These are phyloP conservation scores for Ypsolopha sequella DNA, from an alignment of 2,888 invertebrate species.

Conservation along the genomic window DNA sequence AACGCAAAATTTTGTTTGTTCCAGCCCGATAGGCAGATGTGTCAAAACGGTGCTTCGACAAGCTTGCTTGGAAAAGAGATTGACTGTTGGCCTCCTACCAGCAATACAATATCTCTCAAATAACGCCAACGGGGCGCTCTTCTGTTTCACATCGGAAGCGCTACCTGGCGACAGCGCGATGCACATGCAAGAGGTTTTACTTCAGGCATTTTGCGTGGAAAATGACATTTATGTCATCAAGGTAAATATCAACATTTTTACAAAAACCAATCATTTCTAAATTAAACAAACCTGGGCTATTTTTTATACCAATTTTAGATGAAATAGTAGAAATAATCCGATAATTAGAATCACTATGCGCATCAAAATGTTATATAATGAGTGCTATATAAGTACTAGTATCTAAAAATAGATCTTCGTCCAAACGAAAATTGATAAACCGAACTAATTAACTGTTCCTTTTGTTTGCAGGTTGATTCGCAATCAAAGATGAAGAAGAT, in stretches of 20 bases:
- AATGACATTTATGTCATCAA: constrained; percentile 83
- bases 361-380: too few relatives aligned
- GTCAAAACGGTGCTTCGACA: constrained; percentile 66
- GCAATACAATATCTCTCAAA: constrained; percentile 73
- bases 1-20: neutral
- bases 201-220: constrained; percentile 84
- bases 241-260: constrained; percentile 40
- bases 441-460: constrained; percentile 12
- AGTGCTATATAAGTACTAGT: too few relatives aligned
- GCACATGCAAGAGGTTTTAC: constrained; percentile 82
- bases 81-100: constrained; percentile 75
- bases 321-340: too few relatives aligned
- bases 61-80: constrained; percentile 67
- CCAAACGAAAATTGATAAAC: too few relatives aligned
- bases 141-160: constrained; percentile 78
- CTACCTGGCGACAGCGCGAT: constrained; percentile 79
- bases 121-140: constrained; percentile 72
- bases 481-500: constrained; percentile 62
- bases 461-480: constrained; percentile 68
- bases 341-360: too few relatives aligned
- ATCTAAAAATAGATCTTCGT: too few relatives aligned
- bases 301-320: too few relatives aligned
- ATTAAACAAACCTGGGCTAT: too few relatives aligned
- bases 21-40: constrained; percentile 59
- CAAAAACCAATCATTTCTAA: too few relatives aligned